Evolutionary conservation across 2,797 vertebrate genomes (phyloP).

Genomic region (Sylvia borin): DNA sequence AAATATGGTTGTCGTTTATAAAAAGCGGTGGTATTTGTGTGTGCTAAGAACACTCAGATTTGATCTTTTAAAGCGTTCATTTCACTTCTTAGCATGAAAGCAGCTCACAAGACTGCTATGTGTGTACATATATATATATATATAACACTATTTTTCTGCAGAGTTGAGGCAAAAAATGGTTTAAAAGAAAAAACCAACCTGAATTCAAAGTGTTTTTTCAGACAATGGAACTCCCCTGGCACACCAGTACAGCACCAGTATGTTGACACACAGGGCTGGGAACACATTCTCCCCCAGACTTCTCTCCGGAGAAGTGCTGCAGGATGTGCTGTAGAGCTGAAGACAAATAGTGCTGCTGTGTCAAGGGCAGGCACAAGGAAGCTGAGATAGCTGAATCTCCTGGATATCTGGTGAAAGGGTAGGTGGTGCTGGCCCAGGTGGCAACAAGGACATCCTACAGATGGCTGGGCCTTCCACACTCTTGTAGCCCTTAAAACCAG

Average conservation of each 20-base stretch:
- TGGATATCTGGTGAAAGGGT: not conserved
- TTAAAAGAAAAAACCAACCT: not conserved
- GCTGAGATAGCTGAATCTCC: not conserved
- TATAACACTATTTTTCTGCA: not conserved
- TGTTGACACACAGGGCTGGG: not conserved
- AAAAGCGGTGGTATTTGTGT: not conserved
- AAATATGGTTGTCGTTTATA: not conserved
- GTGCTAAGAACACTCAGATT: not conserved
- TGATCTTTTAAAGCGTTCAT: not conserved
- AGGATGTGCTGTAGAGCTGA: not conserved
- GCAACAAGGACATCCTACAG: not conserved
- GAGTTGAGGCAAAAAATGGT: not conserved
- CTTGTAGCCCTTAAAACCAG: not conserved
- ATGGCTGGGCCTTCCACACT: not conserved
- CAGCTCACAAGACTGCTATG: not conserved
- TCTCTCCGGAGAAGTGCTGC: not conserved
- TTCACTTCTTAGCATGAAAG: not conserved
- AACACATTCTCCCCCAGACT: rapidly evolving
- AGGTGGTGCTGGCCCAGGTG: not conserved
- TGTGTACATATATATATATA: rapidly evolving
- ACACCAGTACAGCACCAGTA: not conserved
- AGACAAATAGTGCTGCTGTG: not conserved
- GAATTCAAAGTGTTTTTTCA: not conserved
- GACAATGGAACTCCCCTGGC: not conserved
- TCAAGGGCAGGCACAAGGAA: not conserved